These are phyloP conservation scores for Pilophorus perplexus DNA, from an alignment of 2,888 invertebrate species.

Conservation along the genomic window DNA sequence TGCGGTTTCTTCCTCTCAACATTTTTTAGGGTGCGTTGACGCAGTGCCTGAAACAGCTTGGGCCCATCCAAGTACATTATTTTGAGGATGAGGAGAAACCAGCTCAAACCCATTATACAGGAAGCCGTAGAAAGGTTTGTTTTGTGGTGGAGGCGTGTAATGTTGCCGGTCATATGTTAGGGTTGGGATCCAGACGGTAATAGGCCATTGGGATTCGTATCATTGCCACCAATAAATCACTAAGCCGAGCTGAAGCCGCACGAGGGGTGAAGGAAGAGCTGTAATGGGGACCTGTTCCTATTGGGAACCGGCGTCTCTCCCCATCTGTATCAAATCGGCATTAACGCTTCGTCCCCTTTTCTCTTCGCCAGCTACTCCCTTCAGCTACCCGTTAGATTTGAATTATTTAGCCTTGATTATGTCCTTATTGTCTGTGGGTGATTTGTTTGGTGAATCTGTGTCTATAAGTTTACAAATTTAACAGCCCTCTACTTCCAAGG, in stretches of 20 bases:
- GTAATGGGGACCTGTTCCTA: constrained; percentile 18
- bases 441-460: neutral
- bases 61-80: neutral
- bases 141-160: constrained; percentile 24
- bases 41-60: too few species aligned
- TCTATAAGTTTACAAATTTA: too few species aligned
- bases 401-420: constrained; percentile 33
- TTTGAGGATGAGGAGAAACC: neutral
- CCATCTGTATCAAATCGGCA: constrained; percentile 36
- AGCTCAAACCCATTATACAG: constrained; percentile 5
- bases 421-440: constrained; percentile 19
- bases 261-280: constrained; percentile 22
- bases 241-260: constrained; percentile 21
- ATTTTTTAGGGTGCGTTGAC: too few species aligned
- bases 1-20: too few species aligned
- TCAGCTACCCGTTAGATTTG: neutral
- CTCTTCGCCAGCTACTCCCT: neutral
- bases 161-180: constrained; percentile 23
- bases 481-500: too few species aligned
- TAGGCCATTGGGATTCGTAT: constrained; percentile 37
- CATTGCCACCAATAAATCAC: constrained; percentile 36
- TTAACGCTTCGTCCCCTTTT: constrained; percentile 1
- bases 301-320: constrained; percentile 7
- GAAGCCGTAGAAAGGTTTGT: constrained; percentile 15
- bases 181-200: constrained; percentile 10